Evolutionary conservation across 2,797 vertebrate species (phyloP).

Genomic region (Halcyon smyrnensis): DNA sequence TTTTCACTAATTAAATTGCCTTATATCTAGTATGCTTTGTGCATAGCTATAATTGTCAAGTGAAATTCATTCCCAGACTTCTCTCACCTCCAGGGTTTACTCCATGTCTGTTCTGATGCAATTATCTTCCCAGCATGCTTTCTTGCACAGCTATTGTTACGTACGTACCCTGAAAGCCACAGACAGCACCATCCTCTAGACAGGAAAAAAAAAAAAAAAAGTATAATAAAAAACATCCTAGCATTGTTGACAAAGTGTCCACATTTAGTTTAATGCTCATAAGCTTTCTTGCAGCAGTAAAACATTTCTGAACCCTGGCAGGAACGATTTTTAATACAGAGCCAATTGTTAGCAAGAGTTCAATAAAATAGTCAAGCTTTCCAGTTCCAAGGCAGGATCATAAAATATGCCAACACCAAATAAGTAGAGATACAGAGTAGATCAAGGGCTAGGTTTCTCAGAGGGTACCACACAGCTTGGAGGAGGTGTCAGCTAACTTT

Average conservation of each 20-base stretch:
- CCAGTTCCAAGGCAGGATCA: not conserved
- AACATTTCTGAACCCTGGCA: not conserved
- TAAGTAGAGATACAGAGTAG: not conserved
- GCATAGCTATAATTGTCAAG: not conserved
- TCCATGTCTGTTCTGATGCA: not conserved
- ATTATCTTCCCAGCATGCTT: not conserved
- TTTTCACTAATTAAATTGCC: not conserved
- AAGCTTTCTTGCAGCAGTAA: not conserved
- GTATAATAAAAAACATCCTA: not conserved
- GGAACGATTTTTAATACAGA: not conserved
- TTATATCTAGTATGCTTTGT: not conserved
- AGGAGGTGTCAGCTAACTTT: not conserved
- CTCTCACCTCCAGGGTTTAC: not conserved
- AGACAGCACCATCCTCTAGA: not conserved
- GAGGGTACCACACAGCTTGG: not conserved
- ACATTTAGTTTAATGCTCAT: not conserved
- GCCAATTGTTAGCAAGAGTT: not conserved
- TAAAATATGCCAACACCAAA: not conserved
- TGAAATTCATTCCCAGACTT: not conserved
- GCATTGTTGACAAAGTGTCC: not conserved
- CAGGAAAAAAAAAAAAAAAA: not conserved
- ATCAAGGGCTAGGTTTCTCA: slow-evolving; percentile 14
- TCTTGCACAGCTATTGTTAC: not conserved
- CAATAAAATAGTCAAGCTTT: slow-evolving; percentile 31
- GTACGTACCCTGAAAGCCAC: not conserved